Conservation (phyloP, 2,888 invertebrate genomes). For the Neoscelio sp. region DNA sequence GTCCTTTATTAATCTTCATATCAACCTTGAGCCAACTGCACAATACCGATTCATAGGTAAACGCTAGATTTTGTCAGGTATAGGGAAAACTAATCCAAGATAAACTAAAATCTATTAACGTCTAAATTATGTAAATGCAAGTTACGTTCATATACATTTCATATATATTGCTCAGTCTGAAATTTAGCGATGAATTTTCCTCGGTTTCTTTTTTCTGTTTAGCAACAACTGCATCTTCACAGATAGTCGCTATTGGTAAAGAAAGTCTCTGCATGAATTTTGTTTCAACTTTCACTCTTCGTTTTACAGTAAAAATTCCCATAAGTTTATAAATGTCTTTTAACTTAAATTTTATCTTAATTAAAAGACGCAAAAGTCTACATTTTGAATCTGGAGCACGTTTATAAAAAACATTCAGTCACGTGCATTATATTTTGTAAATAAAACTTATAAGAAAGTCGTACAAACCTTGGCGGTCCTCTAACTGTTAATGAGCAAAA, state of each 20-base stretch:
- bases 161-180: slow-evolving; percentile 19
- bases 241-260: slow-evolving; percentile 39
- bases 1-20: slow-evolving; percentile 57
- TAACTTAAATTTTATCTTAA: no score
- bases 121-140: slow-evolving; percentile 34
- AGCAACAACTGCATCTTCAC: slow-evolving; percentile 23
- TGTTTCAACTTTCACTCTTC: neutral
- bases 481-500: neutral
- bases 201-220: slow-evolving; percentile 22
- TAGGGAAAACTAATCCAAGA: slow-evolving; percentile 23
- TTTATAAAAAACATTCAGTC: no score
- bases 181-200: no score
- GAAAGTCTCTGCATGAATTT: slow-evolving; percentile 29
- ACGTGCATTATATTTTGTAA: no score
- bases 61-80: slow-evolving; percentile 36
- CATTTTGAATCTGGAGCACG: no score
- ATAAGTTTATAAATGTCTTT: no score
- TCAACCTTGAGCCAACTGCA: slow-evolving; percentile 81
- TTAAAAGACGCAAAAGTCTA: no score
- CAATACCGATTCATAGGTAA: slow-evolving; percentile 77
- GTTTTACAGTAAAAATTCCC: neutral
- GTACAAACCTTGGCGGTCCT: no score
- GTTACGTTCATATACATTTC: slow-evolving; percentile 13
- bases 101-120: slow-evolving; percentile 10
- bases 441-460: no score